Evolutionary conservation across 2,888 invertebrate species (phyloP).

Genomic region (Pomacea canaliculata): DNA sequence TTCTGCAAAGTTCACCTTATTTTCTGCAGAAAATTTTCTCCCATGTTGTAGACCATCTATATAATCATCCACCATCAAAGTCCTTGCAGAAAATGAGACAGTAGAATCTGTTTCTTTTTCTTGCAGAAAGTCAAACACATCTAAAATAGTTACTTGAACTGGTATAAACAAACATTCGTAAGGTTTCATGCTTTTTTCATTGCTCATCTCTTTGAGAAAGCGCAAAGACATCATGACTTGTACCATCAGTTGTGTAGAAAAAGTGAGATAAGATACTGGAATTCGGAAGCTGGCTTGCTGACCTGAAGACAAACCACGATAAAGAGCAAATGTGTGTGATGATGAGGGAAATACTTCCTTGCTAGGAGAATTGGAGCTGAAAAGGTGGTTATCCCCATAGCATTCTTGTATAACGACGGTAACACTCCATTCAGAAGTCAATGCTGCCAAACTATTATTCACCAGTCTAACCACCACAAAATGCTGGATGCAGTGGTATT

Average conservation of each 20-base stretch:
- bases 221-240: slow-evolving; percentile 88
- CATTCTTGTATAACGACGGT: not conserved
- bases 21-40: too few species aligned
- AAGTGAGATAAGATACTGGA: slow-evolving; percentile 61
- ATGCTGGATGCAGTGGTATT: not conserved
- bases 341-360: not conserved
- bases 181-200: too few species aligned
- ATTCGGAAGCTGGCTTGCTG: not conserved
- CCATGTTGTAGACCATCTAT: too few species aligned
- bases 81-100: not conserved
- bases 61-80: too few species aligned
- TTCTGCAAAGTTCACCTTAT: too few species aligned
- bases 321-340: not conserved
- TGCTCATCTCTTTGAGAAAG: slow-evolving; percentile 85
- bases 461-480: not conserved
- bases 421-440: not conserved
- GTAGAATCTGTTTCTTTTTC: not conserved
- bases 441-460: not conserved
- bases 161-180: not conserved
- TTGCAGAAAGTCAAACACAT: slow-evolving; percentile 2
- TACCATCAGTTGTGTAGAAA: slow-evolving; percentile 79
- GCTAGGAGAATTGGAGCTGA: not conserved
- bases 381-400: not conserved
- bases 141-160: not conserved
- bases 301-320: not conserved